Conservation (phyloP, 1,140 invertebrate species). For the Rhynchophorus ferrugineus region DNA sequence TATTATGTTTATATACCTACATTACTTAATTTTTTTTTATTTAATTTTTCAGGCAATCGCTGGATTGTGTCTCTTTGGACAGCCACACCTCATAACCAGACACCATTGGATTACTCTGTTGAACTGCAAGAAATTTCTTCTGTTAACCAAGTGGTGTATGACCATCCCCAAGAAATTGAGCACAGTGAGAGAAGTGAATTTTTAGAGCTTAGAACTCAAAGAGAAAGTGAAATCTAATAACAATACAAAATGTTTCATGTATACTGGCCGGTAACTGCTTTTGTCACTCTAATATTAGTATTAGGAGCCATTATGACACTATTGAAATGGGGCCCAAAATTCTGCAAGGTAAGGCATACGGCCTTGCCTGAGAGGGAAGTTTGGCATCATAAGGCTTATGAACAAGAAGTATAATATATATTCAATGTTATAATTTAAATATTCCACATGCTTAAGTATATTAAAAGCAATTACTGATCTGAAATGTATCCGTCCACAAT, state of each 20-base stretch:
- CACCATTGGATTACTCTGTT: conserved; percentile 68
- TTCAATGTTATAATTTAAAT: neutral
- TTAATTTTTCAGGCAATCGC: conserved; percentile 56
- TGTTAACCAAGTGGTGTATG: conserved; percentile 38
- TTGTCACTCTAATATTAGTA: conserved; percentile 60
- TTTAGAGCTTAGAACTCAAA: conserved; percentile 62
- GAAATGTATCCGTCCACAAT: too few relatives aligned
- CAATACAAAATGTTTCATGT: conserved; percentile 31
- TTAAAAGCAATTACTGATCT: too few relatives aligned
- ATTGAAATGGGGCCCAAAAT: conserved; percentile 59
- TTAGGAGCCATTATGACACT: conserved; percentile 66
- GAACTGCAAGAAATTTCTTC: conserved; percentile 51
- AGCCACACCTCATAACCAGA: conserved; percentile 70
- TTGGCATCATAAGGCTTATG: conserved; percentile 53
- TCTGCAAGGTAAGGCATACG: conserved; percentile 60
- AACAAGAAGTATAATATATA: conserved; percentile 47
- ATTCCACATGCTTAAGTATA: conserved; percentile 1
- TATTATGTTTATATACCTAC: too few relatives aligned
- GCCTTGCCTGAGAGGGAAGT: conserved; percentile 52
- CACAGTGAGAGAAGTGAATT: conserved; percentile 47
- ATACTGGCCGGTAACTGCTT: conserved; percentile 57
- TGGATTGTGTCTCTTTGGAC: conserved; percentile 78
- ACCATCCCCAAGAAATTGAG: conserved; percentile 28
- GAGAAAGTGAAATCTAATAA: conserved; percentile 72
- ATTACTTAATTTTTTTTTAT: neutral